Evolutionary conservation across 2,797 vertebrate genomes (phyloP).

Genomic region (Diceros bicornis): DNA sequence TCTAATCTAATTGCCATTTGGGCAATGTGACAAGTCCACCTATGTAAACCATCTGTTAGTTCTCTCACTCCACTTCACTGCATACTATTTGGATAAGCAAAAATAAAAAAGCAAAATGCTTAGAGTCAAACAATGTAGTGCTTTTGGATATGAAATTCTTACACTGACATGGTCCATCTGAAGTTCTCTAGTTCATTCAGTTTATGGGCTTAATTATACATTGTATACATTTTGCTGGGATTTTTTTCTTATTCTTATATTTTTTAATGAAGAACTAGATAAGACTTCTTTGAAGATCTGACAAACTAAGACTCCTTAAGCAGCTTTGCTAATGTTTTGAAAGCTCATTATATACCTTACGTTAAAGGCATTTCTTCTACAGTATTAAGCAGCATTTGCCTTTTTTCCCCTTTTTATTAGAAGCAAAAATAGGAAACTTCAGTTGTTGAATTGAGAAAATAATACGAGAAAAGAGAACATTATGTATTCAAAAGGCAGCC

Average conservation of each 20-base stretch:
- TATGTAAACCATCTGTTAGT: slow-evolving; percentile 74
- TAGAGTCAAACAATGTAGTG: background rate
- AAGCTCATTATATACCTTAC: background rate
- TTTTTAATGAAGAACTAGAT: background rate
- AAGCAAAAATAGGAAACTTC: background rate
- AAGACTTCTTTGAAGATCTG: background rate
- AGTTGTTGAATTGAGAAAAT: background rate
- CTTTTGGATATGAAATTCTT: background rate
- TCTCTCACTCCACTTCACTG: slow-evolving; percentile 64
- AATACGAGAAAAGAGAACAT: background rate
- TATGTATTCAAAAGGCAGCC: background rate
- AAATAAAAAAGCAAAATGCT: slow-evolving; percentile 59
- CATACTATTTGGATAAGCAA: slow-evolving; percentile 51
- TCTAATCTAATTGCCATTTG: slow-evolving; percentile 26
- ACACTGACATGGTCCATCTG: background rate
- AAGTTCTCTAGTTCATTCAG: background rate
- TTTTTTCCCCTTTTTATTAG: background rate
- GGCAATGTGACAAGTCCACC: slow-evolving; percentile 70
- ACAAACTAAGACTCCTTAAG: slow-evolving; percentile 7
- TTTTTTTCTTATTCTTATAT: background rate
- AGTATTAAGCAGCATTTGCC: background rate
- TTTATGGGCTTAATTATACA: background rate
- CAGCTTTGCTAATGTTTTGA: slow-evolving; percentile 12
- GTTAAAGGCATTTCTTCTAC: background rate
- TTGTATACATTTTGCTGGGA: background rate